Conservation (phyloP, 2,797 vertebrate species). For the Chaetodon trifasciatus region DNA sequence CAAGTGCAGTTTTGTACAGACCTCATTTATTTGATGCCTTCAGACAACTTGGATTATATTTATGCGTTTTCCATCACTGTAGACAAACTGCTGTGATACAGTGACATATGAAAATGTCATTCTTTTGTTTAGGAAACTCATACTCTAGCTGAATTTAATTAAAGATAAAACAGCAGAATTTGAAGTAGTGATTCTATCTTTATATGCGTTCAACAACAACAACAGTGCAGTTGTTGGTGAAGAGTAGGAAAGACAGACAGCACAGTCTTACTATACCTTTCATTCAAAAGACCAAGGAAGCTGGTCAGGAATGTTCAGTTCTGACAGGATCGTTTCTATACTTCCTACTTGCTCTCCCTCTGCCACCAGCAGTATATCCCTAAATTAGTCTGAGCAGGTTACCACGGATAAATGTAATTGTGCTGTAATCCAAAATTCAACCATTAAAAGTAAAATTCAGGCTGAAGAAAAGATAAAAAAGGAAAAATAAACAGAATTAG, state of each 20-base stretch:
- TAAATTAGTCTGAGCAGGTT: constrained; percentile 1
- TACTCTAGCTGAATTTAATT: not conserved
- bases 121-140: not conserved
- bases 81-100: not conserved
- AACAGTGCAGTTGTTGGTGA: not conserved
- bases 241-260: not conserved
- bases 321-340: not conserved
- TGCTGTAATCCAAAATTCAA: constrained; percentile 28
- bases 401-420: constrained; percentile 33
- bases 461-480: not conserved
- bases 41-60: not conserved
- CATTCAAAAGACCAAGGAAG: constrained; percentile 8
- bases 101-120: not conserved
- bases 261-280: not conserved
- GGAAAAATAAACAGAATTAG: constrained; percentile 11
- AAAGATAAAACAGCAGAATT: not conserved
- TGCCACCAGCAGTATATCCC: constrained; percentile 21
- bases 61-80: not conserved
- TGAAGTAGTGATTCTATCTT: not conserved
- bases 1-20: constrained; percentile 6
- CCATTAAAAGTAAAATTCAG: constrained; percentile 10
- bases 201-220: not conserved
- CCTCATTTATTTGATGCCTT: constrained; percentile 4
- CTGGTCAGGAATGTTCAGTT: constrained; percentile 5
- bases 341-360: not conserved